Base-by-base conservation (phyloP, 2,797 vertebrate species). In the Gymnothorax reevesii region DNA sequence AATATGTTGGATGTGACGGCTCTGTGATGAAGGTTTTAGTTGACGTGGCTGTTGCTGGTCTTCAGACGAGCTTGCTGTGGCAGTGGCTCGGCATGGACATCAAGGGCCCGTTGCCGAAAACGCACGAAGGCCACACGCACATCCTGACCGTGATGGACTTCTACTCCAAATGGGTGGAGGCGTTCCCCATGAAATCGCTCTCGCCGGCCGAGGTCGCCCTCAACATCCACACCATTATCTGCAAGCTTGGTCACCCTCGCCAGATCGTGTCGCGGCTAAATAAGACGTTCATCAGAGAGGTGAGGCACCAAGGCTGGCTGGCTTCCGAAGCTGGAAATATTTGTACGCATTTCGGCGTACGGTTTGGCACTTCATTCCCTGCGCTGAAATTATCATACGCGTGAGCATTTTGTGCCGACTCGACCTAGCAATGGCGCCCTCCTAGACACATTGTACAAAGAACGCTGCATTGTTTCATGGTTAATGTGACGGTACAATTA, bases 81-180 rank as follows among this genome's bases (percentile, higher is more conserved):
- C 59, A 88, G 20, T 55, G 82, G 42, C 22, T 86, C 7, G 80
- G 87, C 7, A 79, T 86, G 86, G 85, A 86, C 42, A 20, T 88
- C 22, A 55, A 77, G n/a, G 87, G 87, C 20, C 79, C 85, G 1
- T 59, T 88, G 6, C 87, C 87, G 0, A 9, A 57, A 60, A 85
- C 88, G 15, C 33, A 20, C 6, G 62, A 85, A 52, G 86, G 77
- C 1, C 57, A 85, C 33, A 54, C 57, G 7, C 84, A 86, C 17
- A 85, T 86, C 17, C 22, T 90, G 3, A 86, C 83, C 42, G 86
- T 83, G 17, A 87, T 88, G 13, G 85, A 89, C 82, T 87, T 87
- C n/a, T 85, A 87, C 52, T 90, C 87, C 7, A 88, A 89, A 8
- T 90, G 88, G 88, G 89, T 89, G 66, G 88, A 90, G 66, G 87